Evolutionary conservation across 2,113 vertebrate genomes (phyloP).

Genomic region (Tringa solitaria): DNA sequence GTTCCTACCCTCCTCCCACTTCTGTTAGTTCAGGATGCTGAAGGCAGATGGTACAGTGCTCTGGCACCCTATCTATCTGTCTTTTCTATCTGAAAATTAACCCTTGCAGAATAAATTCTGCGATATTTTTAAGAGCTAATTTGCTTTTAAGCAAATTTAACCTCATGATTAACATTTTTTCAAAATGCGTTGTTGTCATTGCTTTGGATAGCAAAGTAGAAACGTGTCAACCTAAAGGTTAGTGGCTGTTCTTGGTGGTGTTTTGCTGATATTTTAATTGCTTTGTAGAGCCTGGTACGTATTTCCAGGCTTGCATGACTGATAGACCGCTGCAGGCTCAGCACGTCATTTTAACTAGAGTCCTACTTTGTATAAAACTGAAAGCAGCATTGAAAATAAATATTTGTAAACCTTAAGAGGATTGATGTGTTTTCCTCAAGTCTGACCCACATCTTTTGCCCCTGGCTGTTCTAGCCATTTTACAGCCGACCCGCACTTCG

Average conservation of each 20-base stretch:
- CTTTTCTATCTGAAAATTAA: neutral
- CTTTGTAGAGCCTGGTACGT: neutral
- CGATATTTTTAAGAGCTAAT: neutral
- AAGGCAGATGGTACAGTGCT: constrained; percentile 48
- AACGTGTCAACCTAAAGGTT: neutral
- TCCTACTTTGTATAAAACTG: neutral
- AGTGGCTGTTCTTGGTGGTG: neutral
- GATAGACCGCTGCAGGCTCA: neutral
- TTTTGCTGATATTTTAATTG: constrained; percentile 10
- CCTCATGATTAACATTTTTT: neutral
- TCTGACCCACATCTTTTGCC: neutral
- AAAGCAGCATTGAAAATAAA: neutral
- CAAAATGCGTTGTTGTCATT: neutral
- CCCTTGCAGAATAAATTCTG: neutral
- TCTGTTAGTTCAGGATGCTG: constrained; percentile 37
- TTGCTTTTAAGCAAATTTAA: neutral
- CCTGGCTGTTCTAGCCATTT: neutral
- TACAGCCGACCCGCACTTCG: constrained; percentile 18
- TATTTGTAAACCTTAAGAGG: neutral
- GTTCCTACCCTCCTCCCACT: constrained; percentile 61
- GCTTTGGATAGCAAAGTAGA: neutral
- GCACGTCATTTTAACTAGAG: neutral
- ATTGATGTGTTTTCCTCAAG: neutral
- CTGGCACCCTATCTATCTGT: neutral
- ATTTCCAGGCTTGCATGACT: neutral